Evolutionary conservation across 2,797 vertebrate genomes (phyloP), one percentile per base, ranked within the genome.

Genomic region (Gymnoscopelus microlampas): DNA sequence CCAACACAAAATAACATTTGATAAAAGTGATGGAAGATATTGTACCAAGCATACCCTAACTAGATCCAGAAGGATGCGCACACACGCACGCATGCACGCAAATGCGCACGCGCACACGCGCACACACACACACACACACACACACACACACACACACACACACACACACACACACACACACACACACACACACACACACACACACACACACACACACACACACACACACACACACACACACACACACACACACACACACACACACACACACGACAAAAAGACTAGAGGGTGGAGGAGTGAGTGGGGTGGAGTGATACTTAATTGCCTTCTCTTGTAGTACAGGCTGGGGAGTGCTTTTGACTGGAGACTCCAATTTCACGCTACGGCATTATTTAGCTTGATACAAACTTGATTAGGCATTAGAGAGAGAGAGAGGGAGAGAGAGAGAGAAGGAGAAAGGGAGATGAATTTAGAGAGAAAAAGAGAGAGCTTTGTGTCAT

Each of bases 361-460:
- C 89, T 91, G 89, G 79, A 88, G 88, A 90, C 89, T 89, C 87
- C 81, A 84, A 92, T 93, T 94, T 93, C 91, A 94, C 86, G 81
- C 90, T 86, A 86, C 68, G 80, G 89, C 91, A 92, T 93, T 93
- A 93, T 93, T 93, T 91, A 89, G 91, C 89, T 91, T 91, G 90
- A 92, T 93, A 88, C 89, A 90, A 89, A 92, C 90, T 92, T 92
- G 92, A 94, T 94, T 91, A 93, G 91, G 90, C 89, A 83, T 91
- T 90, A 91, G 80, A 85, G 82, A 73, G 76, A 64, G 69, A 76
- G 71, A 61, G 60, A 64, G 50, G 60, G 13, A 62, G 61, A 9
- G 54, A 53, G 35, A 63, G 59, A 76, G 49, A 74, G 12, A 12
- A 60, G 4, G 68, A 78, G 70, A 74, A 51, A 3, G 65, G 54